A percentile compares a stretch with the other conserved stretches of the same genome.
These are phyloP conservation scores for Pangasius krempfi DNA, from an alignment of 2,797 vertebrate species.

Conservation along the genomic window DNA sequence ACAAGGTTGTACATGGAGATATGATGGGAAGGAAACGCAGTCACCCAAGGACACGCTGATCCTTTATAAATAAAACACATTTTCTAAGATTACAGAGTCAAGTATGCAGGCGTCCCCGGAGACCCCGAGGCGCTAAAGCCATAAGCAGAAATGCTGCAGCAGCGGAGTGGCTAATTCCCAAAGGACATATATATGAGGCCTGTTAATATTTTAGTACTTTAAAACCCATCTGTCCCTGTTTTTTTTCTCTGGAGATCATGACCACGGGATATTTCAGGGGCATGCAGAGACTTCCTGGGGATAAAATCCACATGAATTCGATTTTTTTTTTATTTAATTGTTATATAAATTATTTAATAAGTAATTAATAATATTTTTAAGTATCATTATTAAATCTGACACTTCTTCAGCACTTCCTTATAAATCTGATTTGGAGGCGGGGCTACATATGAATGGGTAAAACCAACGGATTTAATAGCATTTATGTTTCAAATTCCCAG, in stretches of 20 bases:
- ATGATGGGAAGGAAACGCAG: conserved; percentile 11
- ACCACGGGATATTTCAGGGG: conserved; percentile 12
- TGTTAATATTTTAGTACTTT: conserved; percentile 51
- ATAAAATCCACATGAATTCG: not conserved
- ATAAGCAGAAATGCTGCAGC: conserved; percentile 40
- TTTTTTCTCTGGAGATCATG: not conserved
- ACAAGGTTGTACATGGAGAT: not conserved
- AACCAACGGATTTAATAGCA: not conserved
- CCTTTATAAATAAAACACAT: conserved; percentile 48
- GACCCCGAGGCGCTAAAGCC: conserved; percentile 35
- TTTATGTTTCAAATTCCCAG: not conserved
- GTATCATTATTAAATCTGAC: not conserved
- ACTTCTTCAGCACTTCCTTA: not conserved
- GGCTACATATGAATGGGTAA: not conserved
- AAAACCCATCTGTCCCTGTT: conserved; percentile 42
- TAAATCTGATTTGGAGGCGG: not conserved
- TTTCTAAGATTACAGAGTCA: conserved; percentile 41
- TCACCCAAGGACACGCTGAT: conserved; percentile 24
- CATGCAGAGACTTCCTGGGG: not conserved
- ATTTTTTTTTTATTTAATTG: not conserved
- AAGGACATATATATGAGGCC: conserved; percentile 35
- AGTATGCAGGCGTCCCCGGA: conserved; percentile 38
- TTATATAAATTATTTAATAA: not conserved
- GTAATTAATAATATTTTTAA: not conserved
- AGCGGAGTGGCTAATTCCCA: conserved; percentile 24